phyloP scores from a whole-genome alignment of 2,888 invertebrate genomes.

The Stramonita haemastoma region DNA sequence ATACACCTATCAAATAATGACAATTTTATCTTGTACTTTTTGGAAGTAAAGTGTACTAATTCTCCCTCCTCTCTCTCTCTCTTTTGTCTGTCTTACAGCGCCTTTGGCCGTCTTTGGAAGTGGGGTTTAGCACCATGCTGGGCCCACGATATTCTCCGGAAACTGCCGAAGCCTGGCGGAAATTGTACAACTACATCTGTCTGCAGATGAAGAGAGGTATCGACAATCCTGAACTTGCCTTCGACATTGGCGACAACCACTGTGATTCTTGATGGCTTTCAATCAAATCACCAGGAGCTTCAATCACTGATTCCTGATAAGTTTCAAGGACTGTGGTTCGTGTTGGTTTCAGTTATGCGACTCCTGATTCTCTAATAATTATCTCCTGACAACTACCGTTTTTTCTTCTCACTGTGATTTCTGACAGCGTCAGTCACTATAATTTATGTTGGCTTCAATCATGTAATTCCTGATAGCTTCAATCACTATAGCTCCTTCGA shows the following conservation, averaged over 20 bases:
- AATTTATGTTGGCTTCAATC: too few relatives aligned
- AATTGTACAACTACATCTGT: constrained; percentile 71
- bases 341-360: too few relatives aligned
- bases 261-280: constrained; percentile 2
- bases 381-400: too few relatives aligned
- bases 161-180: constrained; percentile 71
- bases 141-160: constrained; percentile 67
- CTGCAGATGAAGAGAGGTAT: constrained; percentile 72
- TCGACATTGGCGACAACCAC: constrained; percentile 44
- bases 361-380: too few relatives aligned
- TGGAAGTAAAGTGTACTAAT: too few relatives aligned
- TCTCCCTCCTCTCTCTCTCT: background rate
- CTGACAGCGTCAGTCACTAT: background rate
- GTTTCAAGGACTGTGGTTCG: too few relatives aligned
- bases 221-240: constrained; percentile 65
- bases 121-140: constrained; percentile 64
- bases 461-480: too few relatives aligned
- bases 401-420: background rate
- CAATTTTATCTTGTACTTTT: too few relatives aligned
- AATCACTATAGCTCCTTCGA: too few relatives aligned
- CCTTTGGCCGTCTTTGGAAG: constrained; percentile 72
- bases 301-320: too few relatives aligned
- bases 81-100: constrained; percentile 56
- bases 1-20: too few relatives aligned
- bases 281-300: too few relatives aligned